phyloP scores from a whole-genome alignment of 2,888 invertebrate genomes.

The Bugulina stolonifera region DNA sequence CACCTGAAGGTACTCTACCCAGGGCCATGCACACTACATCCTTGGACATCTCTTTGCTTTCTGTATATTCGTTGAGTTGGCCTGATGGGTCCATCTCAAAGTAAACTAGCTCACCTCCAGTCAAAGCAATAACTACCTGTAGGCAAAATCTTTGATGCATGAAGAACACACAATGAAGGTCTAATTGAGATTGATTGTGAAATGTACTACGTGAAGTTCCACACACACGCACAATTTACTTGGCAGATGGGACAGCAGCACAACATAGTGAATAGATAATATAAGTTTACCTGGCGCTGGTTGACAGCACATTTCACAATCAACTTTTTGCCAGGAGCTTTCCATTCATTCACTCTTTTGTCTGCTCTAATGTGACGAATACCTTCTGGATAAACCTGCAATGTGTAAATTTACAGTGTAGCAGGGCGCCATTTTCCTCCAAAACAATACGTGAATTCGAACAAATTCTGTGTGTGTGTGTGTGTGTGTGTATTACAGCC shows the following conservation, averaged over 20 bases:
- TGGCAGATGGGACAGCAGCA: background rate
- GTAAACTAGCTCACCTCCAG: constrained; percentile 95
- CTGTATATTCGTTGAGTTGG: constrained; percentile 95
- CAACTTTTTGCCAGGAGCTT: constrained; percentile 91
- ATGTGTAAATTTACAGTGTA: too few relatives aligned
- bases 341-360: constrained; percentile 98
- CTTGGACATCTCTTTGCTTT: constrained; percentile 88
- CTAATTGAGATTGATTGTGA: too few relatives aligned
- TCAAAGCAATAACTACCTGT: constrained; percentile 85
- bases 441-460: too few relatives aligned
- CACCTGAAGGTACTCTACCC: constrained; percentile 88
- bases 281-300: constrained; percentile 66
- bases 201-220: too few relatives aligned
- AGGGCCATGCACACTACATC: constrained; percentile 98
- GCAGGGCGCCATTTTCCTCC: too few relatives aligned
- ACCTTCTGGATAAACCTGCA: constrained; percentile 88
- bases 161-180: too few relatives aligned
- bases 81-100: constrained; percentile 99
- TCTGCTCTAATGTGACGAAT: constrained; percentile 96
- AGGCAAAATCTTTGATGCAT: too few relatives aligned
- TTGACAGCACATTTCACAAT: constrained; percentile 98
- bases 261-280: background rate
- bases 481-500: too few relatives aligned
- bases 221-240: background rate
- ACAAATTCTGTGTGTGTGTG: too few relatives aligned